Base-by-base conservation (phyloP, 2,888 invertebrate species). In the Cryptocheilus praepositus region DNA sequence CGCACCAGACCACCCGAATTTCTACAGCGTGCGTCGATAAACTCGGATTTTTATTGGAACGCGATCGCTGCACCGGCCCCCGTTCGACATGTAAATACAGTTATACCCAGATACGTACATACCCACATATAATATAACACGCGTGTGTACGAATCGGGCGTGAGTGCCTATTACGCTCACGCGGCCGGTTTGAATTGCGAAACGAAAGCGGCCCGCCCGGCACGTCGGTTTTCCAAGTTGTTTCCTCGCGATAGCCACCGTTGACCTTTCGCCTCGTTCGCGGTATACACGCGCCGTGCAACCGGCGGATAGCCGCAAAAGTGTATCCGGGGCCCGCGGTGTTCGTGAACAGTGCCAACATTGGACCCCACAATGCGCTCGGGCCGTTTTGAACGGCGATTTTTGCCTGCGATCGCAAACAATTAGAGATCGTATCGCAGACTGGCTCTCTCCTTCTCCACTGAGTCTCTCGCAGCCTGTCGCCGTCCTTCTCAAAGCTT, bases 361-460 rank as follows among this genome's bases (percentile, higher is more conserved):
- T 3, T 16, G 18, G 49, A 19, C 49, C 19, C 19, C 18, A 44
- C 21, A 19, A 21, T 44, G 44, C 44, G 44, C 46, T 59, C 36
- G 16, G 60, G 53, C 59, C 51, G 67, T 67, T 83, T 81, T 36
- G 11, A 36, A 36, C 36, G 36, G 11, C 36, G 55, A 75, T 80
- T 82, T 81, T 82, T 79, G 60, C 45, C 57, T 43, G 18, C 43
- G 46, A 51, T 63, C 72, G 66, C 61, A 72, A 83, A 83, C 83
- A 83, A 84, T 83, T 81, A 81, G 67, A 82, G 83, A 84, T 84
- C 64, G 73, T 83, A 83, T 84, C 84, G 71, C 67, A 64, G 51
- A 51, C 58, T 53, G 51, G 11, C 13, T 67, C 71, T 67, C 69
- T 66, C 61, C 13, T 5, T 19, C 16, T 19, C 18, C 70, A 64